Percentiles rank a stretch among this genome's conserved stretches.
These are phyloP conservation scores for Agapornis canus DNA, from an alignment of 2,797 vertebrate species.

Conservation along the genomic window DNA sequence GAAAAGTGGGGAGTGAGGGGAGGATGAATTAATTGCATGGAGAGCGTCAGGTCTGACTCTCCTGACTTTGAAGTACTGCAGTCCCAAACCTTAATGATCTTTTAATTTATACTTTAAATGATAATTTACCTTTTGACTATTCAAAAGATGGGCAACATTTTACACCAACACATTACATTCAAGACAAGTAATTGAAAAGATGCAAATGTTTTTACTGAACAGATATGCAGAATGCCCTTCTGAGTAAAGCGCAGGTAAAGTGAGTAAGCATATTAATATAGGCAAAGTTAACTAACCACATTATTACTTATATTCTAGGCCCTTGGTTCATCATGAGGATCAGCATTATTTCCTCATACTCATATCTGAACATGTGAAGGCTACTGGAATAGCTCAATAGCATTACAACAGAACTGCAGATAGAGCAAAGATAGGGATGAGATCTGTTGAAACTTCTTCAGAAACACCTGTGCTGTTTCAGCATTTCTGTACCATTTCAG, in stretches of 20 bases:
- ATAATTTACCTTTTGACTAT: constrained; percentile 49
- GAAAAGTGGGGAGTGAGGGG: neutral
- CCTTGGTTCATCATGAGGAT: neutral
- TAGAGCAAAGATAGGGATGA: neutral
- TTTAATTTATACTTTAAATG: constrained; percentile 60
- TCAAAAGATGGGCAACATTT: constrained; percentile 44
- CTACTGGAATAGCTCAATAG: neutral
- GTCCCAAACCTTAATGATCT: constrained; percentile 39
- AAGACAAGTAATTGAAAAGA: constrained; percentile 58
- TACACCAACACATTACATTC: constrained; percentile 51
- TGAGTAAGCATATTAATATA: constrained; percentile 21
- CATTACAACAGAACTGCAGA: neutral
- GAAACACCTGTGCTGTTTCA: neutral
- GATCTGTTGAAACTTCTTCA: neutral
- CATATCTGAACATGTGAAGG: neutral
- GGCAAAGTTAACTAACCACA: constrained; percentile 35
- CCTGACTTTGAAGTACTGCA: constrained; percentile 42
- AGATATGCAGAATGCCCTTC: constrained; percentile 27
- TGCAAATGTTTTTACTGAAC: constrained; percentile 38
- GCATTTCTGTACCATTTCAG: neutral
- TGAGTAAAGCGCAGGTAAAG: neutral
- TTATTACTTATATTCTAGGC: constrained; percentile 19
- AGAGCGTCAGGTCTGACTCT: constrained; percentile 20
- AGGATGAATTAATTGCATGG: constrained; percentile 19
- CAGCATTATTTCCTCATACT: constrained; percentile 7